Conservation (phyloP, 1,140 invertebrate genomes). For the Drosophila saltans region DNA sequence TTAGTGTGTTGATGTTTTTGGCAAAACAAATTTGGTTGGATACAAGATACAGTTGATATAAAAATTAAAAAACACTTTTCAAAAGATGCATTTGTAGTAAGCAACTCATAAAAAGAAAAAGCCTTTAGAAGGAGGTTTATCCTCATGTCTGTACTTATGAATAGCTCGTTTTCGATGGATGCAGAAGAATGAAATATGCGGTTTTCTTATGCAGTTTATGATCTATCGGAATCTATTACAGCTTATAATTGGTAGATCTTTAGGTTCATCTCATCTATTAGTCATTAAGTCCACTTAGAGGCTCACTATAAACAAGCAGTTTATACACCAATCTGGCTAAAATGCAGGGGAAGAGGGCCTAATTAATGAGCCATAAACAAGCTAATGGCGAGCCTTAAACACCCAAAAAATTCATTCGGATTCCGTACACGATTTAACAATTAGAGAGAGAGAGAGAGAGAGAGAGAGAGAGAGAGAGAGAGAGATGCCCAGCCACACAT, state of each 20-base stretch:
- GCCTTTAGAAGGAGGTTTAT: too few relatives aligned
- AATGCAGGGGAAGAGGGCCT: neutral
- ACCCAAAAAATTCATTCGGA: slow-evolving; percentile 16
- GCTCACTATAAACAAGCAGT: neutral
- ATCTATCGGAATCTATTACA: slow-evolving; percentile 9
- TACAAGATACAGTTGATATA: too few relatives aligned
- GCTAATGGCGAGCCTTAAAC: slow-evolving; percentile 29
- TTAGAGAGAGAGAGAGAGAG: slow-evolving; percentile 55
- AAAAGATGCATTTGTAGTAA: too few relatives aligned
- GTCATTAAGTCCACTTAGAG: neutral
- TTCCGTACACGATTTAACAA: slow-evolving; percentile 54
- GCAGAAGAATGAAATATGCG: too few relatives aligned
- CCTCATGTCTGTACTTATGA: too few relatives aligned
- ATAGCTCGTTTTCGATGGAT: too few relatives aligned
- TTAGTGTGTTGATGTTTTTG: too few relatives aligned
- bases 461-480: slow-evolving; percentile 28
- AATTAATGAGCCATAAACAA: slow-evolving; percentile 20
- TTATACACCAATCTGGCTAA: neutral
- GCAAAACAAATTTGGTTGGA: too few relatives aligned
- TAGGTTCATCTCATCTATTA: neutral
- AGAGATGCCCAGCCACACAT: slow-evolving; percentile 6
- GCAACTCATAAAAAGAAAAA: too few relatives aligned
- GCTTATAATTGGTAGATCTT: neutral
- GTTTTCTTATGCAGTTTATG: neutral
- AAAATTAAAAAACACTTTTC: too few relatives aligned